Conservation (phyloP, 23 tunicate species). For the Clavelina lepadiformis region DNA sequence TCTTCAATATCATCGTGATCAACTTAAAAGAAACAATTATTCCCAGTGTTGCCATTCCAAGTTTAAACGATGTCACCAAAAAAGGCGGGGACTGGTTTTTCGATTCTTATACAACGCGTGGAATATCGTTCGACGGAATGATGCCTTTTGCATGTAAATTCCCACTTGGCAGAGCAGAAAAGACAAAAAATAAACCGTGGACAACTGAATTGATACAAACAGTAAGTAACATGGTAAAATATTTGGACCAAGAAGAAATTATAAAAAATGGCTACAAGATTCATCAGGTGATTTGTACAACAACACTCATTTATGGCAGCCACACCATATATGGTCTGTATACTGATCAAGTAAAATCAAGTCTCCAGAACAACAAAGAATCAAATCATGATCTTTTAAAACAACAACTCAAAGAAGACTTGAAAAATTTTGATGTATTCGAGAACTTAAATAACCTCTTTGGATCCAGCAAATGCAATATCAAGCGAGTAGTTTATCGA, state of each 20-base stretch:
- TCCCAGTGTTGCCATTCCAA: neutral
- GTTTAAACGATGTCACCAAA: neutral
- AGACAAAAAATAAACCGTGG: neutral
- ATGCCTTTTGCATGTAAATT: neutral
- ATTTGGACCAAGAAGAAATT: too few species aligned
- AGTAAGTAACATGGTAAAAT: neutral
- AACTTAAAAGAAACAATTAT: constrained; percentile 7
- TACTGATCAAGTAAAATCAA: neutral
- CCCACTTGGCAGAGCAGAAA: neutral
- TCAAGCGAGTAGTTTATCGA: neutral
- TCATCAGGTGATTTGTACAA: neutral
- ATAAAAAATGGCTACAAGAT: neutral
- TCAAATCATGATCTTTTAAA: neutral
- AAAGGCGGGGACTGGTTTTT: too few species aligned
- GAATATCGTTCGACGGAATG: neutral
- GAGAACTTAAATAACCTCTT: neutral
- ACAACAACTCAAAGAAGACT: neutral
- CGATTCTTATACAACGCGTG: neutral
- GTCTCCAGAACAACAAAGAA: neutral
- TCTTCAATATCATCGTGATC: constrained; percentile 14
- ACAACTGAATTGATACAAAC: neutral
- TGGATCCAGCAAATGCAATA: neutral
- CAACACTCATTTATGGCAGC: neutral
- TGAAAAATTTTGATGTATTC: neutral
- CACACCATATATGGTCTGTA: neutral